These are phyloP conservation scores for Drosophila azteca DNA, from an alignment of 1,140 invertebrate genomes.

Conservation along the genomic window DNA sequence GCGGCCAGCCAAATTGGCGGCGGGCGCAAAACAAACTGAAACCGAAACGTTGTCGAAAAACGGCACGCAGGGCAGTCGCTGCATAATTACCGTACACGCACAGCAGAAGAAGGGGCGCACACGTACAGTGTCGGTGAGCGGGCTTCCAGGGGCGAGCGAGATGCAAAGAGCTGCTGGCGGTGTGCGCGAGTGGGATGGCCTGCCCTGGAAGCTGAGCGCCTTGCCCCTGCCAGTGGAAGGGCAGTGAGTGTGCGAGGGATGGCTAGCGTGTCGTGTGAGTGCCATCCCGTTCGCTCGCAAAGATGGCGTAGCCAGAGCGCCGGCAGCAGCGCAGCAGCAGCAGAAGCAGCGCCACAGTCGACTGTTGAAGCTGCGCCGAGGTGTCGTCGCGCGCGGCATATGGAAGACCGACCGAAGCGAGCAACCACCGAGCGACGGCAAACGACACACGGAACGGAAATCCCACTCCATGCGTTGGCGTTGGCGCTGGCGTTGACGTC, in stretches of 20 bases:
- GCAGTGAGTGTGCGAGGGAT: slow-evolving; percentile 5
- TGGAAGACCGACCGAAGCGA: not conserved
- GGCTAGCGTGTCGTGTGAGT: not conserved
- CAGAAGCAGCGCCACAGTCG: slow-evolving; percentile 1
- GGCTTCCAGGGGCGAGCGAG: slow-evolving; percentile 51
- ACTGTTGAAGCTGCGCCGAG: slow-evolving; percentile 4
- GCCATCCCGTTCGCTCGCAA: slow-evolving; percentile 56
- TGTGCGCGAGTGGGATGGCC: slow-evolving; percentile 22
- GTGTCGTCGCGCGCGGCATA: slow-evolving; percentile 12
- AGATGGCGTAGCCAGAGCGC: slow-evolving; percentile 60
- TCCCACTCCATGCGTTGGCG: slow-evolving; percentile 33
- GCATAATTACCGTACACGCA: slow-evolving; percentile 57
- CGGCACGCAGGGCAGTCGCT: slow-evolving; percentile 30
- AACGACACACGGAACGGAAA: slow-evolving; percentile 48
- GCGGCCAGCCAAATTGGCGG: slow-evolving; percentile 68
- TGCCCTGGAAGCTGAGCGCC: not conserved
- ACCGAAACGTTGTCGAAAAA: slow-evolving; percentile 36
- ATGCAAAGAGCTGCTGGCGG: not conserved
- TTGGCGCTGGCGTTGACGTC: slow-evolving; percentile 40
- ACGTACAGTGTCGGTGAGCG: slow-evolving; percentile 56
- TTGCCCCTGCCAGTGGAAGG: slow-evolving; percentile 65
- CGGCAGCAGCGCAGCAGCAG: not conserved
- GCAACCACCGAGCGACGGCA: slow-evolving; percentile 12
- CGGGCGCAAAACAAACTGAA: slow-evolving; percentile 75
- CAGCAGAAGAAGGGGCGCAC: slow-evolving; percentile 33